Evolutionary conservation across 2,888 invertebrate species (phyloP), one percentile per base, ranked within the genome.

Genomic region (Drosophila kuntzei): DNA sequence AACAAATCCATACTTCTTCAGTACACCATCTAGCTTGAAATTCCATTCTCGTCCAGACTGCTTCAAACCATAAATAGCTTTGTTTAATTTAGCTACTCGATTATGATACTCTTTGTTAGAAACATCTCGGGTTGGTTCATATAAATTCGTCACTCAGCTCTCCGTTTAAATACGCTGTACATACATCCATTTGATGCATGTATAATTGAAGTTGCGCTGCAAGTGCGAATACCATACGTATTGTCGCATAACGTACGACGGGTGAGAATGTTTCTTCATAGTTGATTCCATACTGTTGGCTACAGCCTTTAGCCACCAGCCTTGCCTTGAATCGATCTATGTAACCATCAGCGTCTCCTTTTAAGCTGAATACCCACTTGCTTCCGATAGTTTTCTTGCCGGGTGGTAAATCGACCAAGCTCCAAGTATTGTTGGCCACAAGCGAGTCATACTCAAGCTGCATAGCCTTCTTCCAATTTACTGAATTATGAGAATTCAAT

Each of bases 251-350:
- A 14, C 74, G 54, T 12, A 63, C 58, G 0, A 74, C 76, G 16
- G 79, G 71, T 39, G 79, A 71, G 49, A 72, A 79, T 8, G 72
- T 79, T 44, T 79, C 74, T 1, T 27, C 37, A 36, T 67, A 74
- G 32, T 77, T 44, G 11, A 66, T 18, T 5, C 75, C 72, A 51
- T 60, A 62, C n/a, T 64, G 41, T 29, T 77, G 77, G n/a, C 63
- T 44, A 39, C 46, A 29, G 2, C 73, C 71, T 29, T 76, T 74
- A n/a, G 77, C 72, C n/a, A 75, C 74, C 12, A 72, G 12, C 11
- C 69, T 53, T 41, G 71, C 61, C 22, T 68, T 74, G 39, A 51
- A 72, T 5, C 61, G 50, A 14, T 65, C 61, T 20, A 73, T 50
- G 1, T 18, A 43, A 11, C 71, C 74, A 47, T 53, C 27, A n/a